phyloP scores from a whole-genome alignment of 2,797 vertebrate genomes.

The Ambastaia sidthimunki region DNA sequence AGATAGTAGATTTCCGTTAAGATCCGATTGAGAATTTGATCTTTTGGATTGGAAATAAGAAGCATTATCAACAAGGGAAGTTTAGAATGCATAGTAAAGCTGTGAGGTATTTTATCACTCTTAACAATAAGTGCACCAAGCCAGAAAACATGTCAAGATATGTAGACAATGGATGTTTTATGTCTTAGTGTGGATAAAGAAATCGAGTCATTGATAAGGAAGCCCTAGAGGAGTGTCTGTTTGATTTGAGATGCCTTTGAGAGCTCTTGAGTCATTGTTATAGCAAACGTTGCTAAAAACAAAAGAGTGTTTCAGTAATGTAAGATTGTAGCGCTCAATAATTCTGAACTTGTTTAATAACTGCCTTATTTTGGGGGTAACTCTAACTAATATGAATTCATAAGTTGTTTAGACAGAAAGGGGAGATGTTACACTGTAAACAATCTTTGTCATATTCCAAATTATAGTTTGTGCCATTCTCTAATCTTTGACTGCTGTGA shows the following conservation, averaged over 20 bases:
- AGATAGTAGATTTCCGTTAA: neutral
- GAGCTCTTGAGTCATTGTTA: neutral
- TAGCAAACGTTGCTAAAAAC: neutral
- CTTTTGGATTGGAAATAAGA: neutral
- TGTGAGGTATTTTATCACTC: neutral
- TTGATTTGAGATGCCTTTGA: constrained; percentile 2
- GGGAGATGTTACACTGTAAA: constrained; percentile 18
- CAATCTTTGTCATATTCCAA: constrained; percentile 27
- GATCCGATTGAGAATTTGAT: neutral
- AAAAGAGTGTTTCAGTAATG: neutral
- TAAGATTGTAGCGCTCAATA: neutral
- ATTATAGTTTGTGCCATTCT: constrained; percentile 46
- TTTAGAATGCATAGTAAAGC: neutral
- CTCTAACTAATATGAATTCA: neutral
- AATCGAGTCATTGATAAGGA: constrained; percentile 19
- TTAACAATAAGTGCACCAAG: neutral
- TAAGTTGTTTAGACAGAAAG: neutral
- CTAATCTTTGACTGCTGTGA: constrained; percentile 44
- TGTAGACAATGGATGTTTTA: constrained; percentile 21
- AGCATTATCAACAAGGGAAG: neutral
- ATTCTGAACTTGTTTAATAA: neutral
- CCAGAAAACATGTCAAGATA: constrained; percentile 5
- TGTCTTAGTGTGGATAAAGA: neutral
- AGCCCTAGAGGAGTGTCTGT: neutral
- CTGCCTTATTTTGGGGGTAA: neutral